These are phyloP conservation scores for Catharus ustulatus DNA, from an alignment of 2,797 vertebrate genomes.

Conservation along the genomic window DNA sequence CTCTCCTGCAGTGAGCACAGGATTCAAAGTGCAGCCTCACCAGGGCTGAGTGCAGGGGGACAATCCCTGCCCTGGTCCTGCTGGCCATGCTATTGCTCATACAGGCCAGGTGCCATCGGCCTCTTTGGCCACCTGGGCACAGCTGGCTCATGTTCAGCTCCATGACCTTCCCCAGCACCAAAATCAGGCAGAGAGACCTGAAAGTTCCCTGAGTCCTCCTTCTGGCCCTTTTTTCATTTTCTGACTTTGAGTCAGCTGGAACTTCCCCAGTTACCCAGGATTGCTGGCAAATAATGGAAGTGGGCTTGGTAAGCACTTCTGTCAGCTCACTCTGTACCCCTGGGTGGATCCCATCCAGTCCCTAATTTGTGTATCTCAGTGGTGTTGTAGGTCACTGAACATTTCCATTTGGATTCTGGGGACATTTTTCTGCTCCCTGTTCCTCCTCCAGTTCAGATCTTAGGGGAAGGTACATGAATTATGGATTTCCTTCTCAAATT, in stretches of 20 bases:
- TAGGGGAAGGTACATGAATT: neutral
- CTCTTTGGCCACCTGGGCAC: neutral
- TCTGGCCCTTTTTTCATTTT: neutral
- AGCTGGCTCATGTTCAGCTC: neutral
- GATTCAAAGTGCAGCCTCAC: neutral
- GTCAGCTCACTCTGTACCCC: neutral
- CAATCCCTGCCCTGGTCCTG: neutral
- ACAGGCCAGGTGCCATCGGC: neutral
- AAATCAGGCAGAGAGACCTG: neutral
- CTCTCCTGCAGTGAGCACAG: neutral
- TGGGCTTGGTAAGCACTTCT: neutral
- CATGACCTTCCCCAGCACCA: neutral
- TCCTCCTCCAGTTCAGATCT: neutral
- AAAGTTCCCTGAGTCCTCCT: neutral
- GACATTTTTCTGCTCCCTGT: neutral
- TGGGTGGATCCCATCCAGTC: neutral
- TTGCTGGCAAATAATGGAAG: neutral
- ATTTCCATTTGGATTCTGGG: neutral
- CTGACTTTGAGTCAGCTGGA: neutral
- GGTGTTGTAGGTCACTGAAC: neutral
- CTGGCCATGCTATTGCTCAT: neutral
- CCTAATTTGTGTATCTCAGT: neutral
- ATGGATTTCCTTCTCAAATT: neutral
- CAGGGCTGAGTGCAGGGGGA: neutral
- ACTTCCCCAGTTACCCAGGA: neutral